Base-by-base conservation (phyloP, 92 coral and sea anemone genomes). In the Nematostella vectensis region DNA sequence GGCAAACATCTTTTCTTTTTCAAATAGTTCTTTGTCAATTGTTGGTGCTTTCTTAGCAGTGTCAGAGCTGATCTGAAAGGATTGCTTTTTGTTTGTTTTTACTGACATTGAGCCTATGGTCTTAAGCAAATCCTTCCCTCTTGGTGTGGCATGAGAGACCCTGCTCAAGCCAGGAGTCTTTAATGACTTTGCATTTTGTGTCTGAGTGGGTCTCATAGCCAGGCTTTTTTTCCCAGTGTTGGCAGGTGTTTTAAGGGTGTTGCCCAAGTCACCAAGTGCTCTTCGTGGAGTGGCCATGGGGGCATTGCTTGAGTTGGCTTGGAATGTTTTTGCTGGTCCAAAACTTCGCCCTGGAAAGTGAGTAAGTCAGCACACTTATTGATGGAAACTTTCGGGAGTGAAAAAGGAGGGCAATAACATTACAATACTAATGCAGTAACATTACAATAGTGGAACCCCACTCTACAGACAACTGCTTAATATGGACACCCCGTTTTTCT, bases 191-290 rank as follows among this genome's bases (percentile, higher is more conserved):
- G 64, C 25, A 24, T 62, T 70, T 31, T 51, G 72, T 59, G 58
- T 55, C 8, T 78, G 79, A 30, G 25, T 49, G 18, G 79, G 54
- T 47, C 70, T 83, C 3, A 73, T 39, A 20, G 63, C 62, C 4
- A 59, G 47, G 19, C 67, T 44, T 59, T 78, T 71, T 42, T 61
- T 71, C 3, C 62, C 27, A n/a, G 58, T 37, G 27, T 58, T n/a
- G 11, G 62, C 69, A 3, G 70, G 52, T 2, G 79, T 57, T 31
- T 44, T 51, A 18, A 78, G 44, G 0, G 86, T 80, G 69, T 89
- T 85, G 22, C 88, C 88, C 24, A 89, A 66, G 62, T 89, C 97
- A 27, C 95, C 95, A 29, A 89, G 59, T 26, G 88, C 97, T 31
- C 94, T 83, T 11, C 97, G 75, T 10, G 97, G 97, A 1, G 97